These are phyloP conservation scores for Eupleurogrammus muticus DNA, from an alignment of 2,797 vertebrate genomes.

Conservation along the genomic window DNA sequence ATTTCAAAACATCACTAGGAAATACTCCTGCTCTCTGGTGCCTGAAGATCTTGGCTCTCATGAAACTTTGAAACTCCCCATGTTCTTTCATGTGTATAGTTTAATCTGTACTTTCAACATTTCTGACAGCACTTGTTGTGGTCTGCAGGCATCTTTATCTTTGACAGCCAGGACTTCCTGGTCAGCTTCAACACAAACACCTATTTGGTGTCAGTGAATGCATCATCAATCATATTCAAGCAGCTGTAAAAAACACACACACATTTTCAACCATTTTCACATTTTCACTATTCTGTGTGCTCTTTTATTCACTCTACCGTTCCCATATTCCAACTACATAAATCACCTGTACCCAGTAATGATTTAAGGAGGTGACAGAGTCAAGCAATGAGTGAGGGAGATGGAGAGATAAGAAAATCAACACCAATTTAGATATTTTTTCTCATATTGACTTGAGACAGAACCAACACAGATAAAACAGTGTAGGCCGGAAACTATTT, in stretches of 20 bases:
- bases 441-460: constrained; percentile 27
- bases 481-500: constrained; percentile 23
- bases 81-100: background rate
- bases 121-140: constrained; percentile 7
- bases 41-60: background rate
- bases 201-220: constrained; percentile 5
- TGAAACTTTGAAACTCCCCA: background rate
- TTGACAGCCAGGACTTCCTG: constrained; percentile 21
- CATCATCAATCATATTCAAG: constrained; percentile 21
- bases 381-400: background rate
- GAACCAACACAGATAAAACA: constrained; percentile 25
- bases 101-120: constrained; percentile 10
- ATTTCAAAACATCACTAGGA: background rate
- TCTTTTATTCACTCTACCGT: background rate
- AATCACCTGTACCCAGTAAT: constrained; percentile 12
- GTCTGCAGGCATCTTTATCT: constrained; percentile 26
- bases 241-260: background rate
- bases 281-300: background rate
- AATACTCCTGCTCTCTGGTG: background rate
- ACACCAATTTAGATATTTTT: constrained; percentile 33
- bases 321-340: background rate
- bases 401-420: constrained; percentile 29
- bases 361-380: background rate
- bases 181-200: constrained; percentile 20
- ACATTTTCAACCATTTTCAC: background rate